Percentiles rank a stretch among this genome's conserved stretches.
Conservation (phyloP, 2,113 vertebrate genomes). For the Triplophysa rosa region DNA sequence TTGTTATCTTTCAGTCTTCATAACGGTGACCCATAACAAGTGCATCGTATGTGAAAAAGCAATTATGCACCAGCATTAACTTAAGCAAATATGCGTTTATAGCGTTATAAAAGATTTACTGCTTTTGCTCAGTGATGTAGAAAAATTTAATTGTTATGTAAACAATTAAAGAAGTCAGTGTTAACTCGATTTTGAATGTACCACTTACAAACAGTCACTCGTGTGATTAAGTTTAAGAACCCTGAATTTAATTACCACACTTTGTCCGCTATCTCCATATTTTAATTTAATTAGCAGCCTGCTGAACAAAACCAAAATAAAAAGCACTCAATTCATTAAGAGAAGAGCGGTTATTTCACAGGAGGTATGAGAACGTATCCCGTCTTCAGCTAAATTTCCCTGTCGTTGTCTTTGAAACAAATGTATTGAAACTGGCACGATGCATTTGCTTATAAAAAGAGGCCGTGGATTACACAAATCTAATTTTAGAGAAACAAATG, state of each 20-base stretch:
- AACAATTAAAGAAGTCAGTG: constrained; percentile 34
- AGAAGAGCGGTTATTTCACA: constrained; percentile 34
- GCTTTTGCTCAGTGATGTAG: constrained; percentile 2
- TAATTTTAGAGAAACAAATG: constrained; percentile 15
- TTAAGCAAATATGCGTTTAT: not conserved
- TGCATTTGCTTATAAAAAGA: constrained; percentile 24
- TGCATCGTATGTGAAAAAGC: constrained; percentile 3
- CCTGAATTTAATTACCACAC: constrained; percentile 45
- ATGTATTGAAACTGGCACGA: constrained; percentile 18
- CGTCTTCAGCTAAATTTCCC: constrained; percentile 7
- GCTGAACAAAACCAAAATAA: constrained; percentile 48
- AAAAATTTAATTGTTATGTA: constrained; percentile 20
- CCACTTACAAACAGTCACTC: constrained; percentile 38
- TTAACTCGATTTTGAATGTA: constrained; percentile 39
- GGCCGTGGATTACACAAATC: not conserved
- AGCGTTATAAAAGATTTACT: constrained; percentile 18
- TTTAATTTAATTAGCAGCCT: constrained; percentile 50
- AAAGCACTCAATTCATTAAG: constrained; percentile 49
- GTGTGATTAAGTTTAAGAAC: constrained; percentile 40
- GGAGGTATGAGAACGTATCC: constrained; percentile 16
- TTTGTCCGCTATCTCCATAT: constrained; percentile 46
- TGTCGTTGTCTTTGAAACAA: constrained; percentile 17
- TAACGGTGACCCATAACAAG: not conserved
- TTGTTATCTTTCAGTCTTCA: not conserved
- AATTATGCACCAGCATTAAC: constrained; percentile 14